A percentile compares a stretch with the other conserved stretches of the same genome.
phyloP scores from a whole-genome alignment of 2,797 vertebrate genomes.

The Peromyscus nudipes region DNA sequence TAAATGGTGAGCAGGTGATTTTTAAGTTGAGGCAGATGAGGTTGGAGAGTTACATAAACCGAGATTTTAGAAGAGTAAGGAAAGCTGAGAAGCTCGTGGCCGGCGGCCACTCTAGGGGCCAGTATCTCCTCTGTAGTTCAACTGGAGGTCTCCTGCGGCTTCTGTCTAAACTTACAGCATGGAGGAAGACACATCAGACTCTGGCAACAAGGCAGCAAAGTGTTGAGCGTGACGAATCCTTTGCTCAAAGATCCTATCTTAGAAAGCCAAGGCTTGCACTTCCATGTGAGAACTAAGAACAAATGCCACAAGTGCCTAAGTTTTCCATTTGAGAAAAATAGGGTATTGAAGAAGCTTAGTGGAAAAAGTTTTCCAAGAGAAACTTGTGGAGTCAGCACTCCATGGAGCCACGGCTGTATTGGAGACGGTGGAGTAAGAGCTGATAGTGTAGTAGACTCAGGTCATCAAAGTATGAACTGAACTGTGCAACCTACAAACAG shows the following conservation, averaged over 20 bases:
- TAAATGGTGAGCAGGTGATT: neutral
- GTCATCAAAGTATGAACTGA: neutral
- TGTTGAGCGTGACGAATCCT: neutral
- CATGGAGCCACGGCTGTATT: neutral
- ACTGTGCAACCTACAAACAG: neutral
- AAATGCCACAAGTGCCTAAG: neutral
- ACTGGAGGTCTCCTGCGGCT: neutral
- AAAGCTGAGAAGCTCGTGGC: neutral
- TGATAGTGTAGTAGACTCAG: neutral
- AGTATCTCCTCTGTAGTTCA: neutral
- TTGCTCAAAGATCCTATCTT: neutral
- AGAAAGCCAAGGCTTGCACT: neutral
- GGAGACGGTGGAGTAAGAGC: no score
- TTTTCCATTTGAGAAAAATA: slow-evolving; percentile 29
- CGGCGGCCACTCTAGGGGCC: neutral
- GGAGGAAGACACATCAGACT: neutral
- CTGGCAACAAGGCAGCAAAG: neutral
- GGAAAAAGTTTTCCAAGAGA: neutral
- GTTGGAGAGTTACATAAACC: neutral
- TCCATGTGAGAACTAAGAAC: neutral
- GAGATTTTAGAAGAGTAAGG: neutral
- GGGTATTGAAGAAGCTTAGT: neutral
- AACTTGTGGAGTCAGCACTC: neutral
- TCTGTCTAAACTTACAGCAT: slow-evolving; percentile 4
- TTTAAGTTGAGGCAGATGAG: neutral